Evolutionary conservation across 1,140 invertebrate species (phyloP), one percentile per base, ranked within the genome.

Genomic region (Drosophila bifasciata): DNA sequence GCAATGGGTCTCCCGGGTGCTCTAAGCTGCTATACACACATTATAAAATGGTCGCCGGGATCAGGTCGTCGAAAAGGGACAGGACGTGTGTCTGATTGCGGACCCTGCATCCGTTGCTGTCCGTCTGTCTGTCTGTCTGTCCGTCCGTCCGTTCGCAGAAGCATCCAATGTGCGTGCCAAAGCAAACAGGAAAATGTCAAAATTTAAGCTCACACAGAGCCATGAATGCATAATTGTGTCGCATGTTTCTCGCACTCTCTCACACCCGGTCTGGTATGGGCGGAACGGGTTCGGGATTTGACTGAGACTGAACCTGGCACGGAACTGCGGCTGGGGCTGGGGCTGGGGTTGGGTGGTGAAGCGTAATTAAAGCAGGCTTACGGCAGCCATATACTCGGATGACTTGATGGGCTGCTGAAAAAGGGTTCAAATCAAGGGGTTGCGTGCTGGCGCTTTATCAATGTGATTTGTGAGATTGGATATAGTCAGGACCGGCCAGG

Each of bases 31-130:
- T 90, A 91, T 91, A 90, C 77, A 90, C 89, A 91, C 89, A 89
- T 90, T 91, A 91, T 91, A 91, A 91, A 91, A 90, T 91, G 89
- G 89, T 75, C 84, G 86, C 70, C 79, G 70, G 89, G 84, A 89
- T 89, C 79, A 86, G 74, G 32, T 36, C 32, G 32, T 36, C 63
- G 66, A 62, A 75, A 70, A 59, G 62, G 62, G 57, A 64, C 63
- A 69, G 63, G 70, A 71, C 61, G 57, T 84, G 79, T 71, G 61
- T 78, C 72, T 66, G 66, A 72, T 78, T 78, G 60, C 55, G 39
- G 68, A 51, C 57, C 46, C 51, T 43, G 45, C 15, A 5, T 21
- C n/a, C 9, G 40, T n/a, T n/a, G 2, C 32, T 55, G 41, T 50
- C 56, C 57, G 55, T 75, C 21, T 28, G 32, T 40, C 53, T 13